Conservation (phyloP, 2,797 vertebrate species). For the Graptemys geographica region DNA sequence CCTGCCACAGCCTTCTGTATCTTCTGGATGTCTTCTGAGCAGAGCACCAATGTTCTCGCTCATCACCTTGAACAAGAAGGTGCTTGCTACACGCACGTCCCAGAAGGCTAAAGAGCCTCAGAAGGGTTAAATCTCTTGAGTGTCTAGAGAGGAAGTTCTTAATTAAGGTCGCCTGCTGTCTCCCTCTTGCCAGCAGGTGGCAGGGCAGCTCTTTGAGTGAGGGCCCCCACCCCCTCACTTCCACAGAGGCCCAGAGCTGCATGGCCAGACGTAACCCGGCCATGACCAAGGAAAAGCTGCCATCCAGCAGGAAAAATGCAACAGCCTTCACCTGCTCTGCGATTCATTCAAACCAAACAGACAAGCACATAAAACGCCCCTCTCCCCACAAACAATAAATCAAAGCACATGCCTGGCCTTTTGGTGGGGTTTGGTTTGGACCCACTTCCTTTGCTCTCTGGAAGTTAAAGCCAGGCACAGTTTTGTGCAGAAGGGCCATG, state of each 20-base stretch:
- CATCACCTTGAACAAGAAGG: neutral
- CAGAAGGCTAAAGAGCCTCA: neutral
- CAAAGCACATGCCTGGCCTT: neutral
- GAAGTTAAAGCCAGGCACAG: neutral
- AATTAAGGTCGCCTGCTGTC: neutral
- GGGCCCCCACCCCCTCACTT: neutral
- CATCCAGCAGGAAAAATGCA: neutral
- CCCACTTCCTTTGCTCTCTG: neutral
- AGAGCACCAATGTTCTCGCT: neutral
- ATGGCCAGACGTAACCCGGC: neutral
- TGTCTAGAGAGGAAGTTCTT: neutral
- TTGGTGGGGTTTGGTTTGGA: neutral
- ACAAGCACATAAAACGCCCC: neutral
- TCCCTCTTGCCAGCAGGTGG: slow-evolving; percentile 67
- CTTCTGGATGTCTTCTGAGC: neutral
- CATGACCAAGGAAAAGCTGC: neutral
- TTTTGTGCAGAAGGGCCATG: neutral
- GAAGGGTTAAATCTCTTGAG: neutral
- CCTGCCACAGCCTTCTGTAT: neutral
- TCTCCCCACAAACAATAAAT: neutral
- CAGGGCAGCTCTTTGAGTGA: slow-evolving; percentile 58
- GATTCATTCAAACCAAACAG: neutral
- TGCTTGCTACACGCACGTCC: neutral
- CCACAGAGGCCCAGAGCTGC: neutral
- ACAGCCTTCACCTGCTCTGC: neutral